These are phyloP conservation scores for Phoxinus phoxinus DNA, from an alignment of 2,113 vertebrate genomes.

Conservation along the genomic window DNA sequence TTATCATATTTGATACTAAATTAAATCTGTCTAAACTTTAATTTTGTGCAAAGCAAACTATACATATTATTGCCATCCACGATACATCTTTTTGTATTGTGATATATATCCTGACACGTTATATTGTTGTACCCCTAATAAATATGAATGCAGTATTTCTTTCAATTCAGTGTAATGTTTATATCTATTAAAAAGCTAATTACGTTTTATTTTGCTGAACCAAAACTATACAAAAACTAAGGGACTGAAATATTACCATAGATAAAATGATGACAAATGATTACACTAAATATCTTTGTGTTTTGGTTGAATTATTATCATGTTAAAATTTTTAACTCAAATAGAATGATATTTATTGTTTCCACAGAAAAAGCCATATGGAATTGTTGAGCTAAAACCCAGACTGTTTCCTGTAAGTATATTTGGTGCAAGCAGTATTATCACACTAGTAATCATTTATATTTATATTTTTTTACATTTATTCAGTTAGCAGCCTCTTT, in stretches of 20 bases:
- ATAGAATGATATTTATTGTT: constrained; percentile 44
- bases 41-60: too few species aligned
- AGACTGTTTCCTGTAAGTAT: constrained; percentile 87
- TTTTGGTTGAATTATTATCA: constrained; percentile 1
- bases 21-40: too few species aligned
- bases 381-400: constrained; percentile 75
- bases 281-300: background rate
- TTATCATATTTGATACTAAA: too few species aligned
- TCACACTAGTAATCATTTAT: background rate
- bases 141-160: background rate
- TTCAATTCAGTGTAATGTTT: background rate
- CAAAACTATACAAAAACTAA: background rate
- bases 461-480: too few species aligned
- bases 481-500: too few species aligned
- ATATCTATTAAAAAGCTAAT: background rate
- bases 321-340: background rate
- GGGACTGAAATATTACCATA: background rate
- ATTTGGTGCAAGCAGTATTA: constrained; percentile 20
- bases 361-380: constrained; percentile 79
- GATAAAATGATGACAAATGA: background rate
- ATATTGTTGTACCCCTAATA: too few species aligned
- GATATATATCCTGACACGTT: too few species aligned
- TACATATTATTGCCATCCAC: too few species aligned
- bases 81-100: too few species aligned
- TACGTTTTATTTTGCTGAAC: background rate